Conservation (phyloP, 2,113 vertebrate genomes). For the Cariama cristata region DNA sequence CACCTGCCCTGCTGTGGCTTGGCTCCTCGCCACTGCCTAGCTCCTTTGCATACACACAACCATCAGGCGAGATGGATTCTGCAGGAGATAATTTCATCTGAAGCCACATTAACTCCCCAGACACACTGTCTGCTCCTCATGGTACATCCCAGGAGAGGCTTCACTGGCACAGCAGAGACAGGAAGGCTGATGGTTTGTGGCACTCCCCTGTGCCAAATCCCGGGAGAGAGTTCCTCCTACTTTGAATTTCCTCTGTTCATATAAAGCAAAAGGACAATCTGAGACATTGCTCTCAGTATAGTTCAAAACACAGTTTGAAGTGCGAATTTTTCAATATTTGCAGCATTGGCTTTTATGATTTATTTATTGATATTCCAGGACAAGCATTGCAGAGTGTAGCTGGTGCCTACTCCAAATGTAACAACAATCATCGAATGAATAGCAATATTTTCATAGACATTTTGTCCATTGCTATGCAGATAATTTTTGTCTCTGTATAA, state of each 20-base stretch:
- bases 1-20: neutral
- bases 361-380: conserved; percentile 72
- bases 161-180: conserved; percentile 42
- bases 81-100: conserved; percentile 43
- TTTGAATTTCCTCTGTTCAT: conserved; percentile 65
- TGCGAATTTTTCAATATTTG: conserved; percentile 70
- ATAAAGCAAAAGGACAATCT: conserved; percentile 65
- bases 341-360: conserved; percentile 71
- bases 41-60: neutral
- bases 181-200: conserved; percentile 56
- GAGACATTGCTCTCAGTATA: conserved; percentile 52
- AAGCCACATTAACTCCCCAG: conserved; percentile 50
- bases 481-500: neutral
- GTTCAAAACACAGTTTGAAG: conserved; percentile 71
- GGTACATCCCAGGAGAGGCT: conserved; percentile 44
- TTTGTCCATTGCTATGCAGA: conserved; percentile 20
- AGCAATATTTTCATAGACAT: conserved; percentile 1
- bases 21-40: neutral
- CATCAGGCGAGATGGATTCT: neutral
- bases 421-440: neutral
- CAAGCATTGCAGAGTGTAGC: conserved; percentile 8
- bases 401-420: conserved; percentile 32
- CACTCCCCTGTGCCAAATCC: conserved; percentile 54
- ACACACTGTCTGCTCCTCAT: conserved; percentile 30
- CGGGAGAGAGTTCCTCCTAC: conserved; percentile 16